Conservation (phyloP, 2,113 vertebrate genomes). For the Silurus meridionalis region DNA sequence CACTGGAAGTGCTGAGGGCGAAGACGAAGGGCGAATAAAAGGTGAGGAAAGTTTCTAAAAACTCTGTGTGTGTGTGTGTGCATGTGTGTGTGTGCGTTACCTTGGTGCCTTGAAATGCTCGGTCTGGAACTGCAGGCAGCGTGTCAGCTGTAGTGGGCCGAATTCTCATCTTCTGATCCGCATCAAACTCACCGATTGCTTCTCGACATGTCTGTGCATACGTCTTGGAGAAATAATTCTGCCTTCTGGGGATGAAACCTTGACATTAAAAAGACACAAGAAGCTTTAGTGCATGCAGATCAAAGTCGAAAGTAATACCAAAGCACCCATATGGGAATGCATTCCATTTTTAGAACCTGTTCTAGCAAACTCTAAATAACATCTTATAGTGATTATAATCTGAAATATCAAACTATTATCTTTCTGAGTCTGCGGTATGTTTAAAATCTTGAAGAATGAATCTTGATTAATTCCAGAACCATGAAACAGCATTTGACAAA, state of each 20-base stretch:
- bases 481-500: background rate
- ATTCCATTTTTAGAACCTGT: background rate
- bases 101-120: constrained; percentile 40
- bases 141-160: constrained; percentile 31
- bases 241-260: constrained; percentile 73
- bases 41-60: background rate
- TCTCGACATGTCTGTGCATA: constrained; percentile 68
- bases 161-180: constrained; percentile 45
- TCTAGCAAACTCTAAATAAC: no score
- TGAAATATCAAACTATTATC: background rate
- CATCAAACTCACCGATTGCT: constrained; percentile 62
- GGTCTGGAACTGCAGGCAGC: constrained; percentile 29
- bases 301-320: background rate
- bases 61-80: background rate
- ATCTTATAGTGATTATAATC: background rate
- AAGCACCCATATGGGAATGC: background rate
- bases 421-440: background rate
- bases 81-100: constrained; percentile 46
- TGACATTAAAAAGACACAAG: background rate
- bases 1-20: constrained; percentile 27
- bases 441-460: no score
- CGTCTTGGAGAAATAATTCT: constrained; percentile 75
- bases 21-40: constrained; percentile 15
- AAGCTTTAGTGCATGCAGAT: background rate
- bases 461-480: background rate